phyloP scores from a whole-genome alignment of 2,113 vertebrate species.

The Myotis davidii region DNA sequence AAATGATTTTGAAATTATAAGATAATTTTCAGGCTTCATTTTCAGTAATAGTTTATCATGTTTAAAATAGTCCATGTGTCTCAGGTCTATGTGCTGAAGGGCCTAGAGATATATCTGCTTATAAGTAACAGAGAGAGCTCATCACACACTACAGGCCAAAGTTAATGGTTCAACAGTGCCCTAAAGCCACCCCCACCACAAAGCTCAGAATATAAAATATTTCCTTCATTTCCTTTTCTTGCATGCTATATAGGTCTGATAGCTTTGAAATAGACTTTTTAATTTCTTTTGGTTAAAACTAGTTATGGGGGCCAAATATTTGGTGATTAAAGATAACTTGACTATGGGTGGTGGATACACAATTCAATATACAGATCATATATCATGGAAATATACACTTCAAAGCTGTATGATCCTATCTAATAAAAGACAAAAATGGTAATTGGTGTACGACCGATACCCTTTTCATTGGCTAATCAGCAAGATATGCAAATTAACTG shows the following conservation, averaged over 20 bases:
- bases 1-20: slow-evolving; percentile 1
- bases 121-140: neutral
- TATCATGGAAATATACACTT: neutral
- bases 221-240: neutral
- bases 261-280: neutral
- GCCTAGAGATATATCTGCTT: neutral
- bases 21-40: neutral
- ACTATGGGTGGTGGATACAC: neutral
- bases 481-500: too few relatives aligned
- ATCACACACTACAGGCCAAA: neutral
- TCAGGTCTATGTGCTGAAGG: neutral
- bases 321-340: neutral
- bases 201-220: neutral
- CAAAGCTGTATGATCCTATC: neutral
- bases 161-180: neutral
- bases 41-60: neutral
- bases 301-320: neutral
- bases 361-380: neutral
- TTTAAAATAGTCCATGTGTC: neutral
- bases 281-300: neutral
- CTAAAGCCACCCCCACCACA: neutral
- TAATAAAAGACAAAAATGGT: too few relatives aligned
- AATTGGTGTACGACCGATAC: too few relatives aligned
- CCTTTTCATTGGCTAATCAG: too few relatives aligned
- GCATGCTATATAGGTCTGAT: neutral